Percentiles rank a stretch among this genome's conserved stretches.
Conservation (phyloP, 2,888 invertebrate species). For the Aromia moschata region DNA sequence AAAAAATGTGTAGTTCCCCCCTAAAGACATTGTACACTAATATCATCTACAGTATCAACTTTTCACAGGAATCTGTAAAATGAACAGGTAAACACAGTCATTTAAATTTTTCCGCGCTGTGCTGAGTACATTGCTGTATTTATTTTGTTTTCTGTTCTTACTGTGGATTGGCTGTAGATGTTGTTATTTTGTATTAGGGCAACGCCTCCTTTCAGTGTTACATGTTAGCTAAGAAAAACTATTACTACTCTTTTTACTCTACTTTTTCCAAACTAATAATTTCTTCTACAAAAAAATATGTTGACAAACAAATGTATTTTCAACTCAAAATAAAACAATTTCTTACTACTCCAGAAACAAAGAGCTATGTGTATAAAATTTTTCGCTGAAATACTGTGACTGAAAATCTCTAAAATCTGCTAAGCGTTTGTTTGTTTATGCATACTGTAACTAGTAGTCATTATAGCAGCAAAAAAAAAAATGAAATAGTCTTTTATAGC, state of each 20-base stretch:
- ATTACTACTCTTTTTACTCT: neutral
- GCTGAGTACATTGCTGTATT: neutral
- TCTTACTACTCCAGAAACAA: no score
- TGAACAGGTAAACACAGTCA: slow-evolving; percentile 44
- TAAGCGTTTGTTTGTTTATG: no score
- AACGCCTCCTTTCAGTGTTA: neutral
- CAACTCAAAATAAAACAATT: neutral
- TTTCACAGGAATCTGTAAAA: slow-evolving; percentile 41
- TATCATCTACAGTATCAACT: slow-evolving; percentile 35
- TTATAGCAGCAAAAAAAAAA: no score
- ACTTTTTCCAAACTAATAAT: neutral
- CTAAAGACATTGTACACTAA: slow-evolving; percentile 28
- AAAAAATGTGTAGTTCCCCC: slow-evolving; percentile 37
- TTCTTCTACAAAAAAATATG: neutral
- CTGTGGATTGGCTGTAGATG: slow-evolving; percentile 3
- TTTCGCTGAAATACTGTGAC: no score
- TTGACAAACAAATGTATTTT: neutral
- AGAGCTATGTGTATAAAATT: no score
- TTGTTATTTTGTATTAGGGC: slow-evolving; percentile 4
- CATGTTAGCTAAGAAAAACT: neutral
- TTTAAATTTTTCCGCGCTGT: slow-evolving; percentile 20
- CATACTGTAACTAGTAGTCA: no score
- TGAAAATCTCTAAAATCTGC: no score
- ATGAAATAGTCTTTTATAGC: no score
- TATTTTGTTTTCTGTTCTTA: slow-evolving; percentile 7